Percentiles rank a stretch among this genome's conserved stretches.
Conservation (phyloP, 2,113 vertebrate genomes). For the Callocephalon fimbriatum region DNA sequence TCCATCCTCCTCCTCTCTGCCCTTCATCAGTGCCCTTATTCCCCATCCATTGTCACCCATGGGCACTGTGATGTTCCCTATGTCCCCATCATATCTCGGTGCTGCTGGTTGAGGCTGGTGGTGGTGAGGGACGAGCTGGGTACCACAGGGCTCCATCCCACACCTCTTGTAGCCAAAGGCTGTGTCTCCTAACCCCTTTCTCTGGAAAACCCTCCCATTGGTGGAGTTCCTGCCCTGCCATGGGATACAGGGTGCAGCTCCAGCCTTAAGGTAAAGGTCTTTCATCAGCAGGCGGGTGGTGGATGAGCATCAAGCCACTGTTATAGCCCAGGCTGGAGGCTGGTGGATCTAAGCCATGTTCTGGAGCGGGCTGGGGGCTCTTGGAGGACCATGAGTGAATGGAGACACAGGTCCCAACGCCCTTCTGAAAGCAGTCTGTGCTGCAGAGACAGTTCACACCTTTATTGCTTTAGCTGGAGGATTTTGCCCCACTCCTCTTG, state of each 20-base stretch:
- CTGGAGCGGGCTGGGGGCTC: not conserved
- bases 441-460: not conserved
- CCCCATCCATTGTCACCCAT: accelerated
- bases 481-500: not conserved
- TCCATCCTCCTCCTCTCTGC: accelerated
- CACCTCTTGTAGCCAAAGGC: not conserved
- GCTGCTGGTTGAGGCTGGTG: not conserved
- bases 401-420: not conserved
- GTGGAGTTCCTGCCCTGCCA: not conserved
- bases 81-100: not conserved
- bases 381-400: not conserved
- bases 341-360: not conserved
- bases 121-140: accelerated
- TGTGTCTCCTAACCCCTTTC: not conserved
- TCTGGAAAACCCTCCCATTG: not conserved
- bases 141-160: not conserved
- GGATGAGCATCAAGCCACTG: not conserved
- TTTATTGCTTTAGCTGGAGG: conserved; percentile 46
- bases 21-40: not conserved
- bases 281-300: not conserved
- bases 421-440: not conserved
- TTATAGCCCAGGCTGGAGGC: not conserved
- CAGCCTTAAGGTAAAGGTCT: not conserved
- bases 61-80: not conserved
- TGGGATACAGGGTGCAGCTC: not conserved